phyloP scores from a whole-genome alignment of 2,113 vertebrate genomes.

The Cyanoderma ruficeps region DNA sequence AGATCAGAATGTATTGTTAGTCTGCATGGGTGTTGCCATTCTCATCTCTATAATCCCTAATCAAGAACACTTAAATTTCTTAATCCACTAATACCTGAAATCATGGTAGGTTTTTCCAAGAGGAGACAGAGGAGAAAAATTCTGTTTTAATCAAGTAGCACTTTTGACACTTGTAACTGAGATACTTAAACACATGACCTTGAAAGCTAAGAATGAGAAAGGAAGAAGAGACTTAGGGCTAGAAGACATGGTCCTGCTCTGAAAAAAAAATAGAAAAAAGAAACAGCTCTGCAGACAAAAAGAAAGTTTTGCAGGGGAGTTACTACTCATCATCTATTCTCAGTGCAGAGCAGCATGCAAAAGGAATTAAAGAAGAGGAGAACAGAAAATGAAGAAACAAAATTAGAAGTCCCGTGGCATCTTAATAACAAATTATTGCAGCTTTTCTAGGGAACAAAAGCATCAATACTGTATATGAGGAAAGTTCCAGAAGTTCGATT shows the following conservation, averaged over 20 bases:
- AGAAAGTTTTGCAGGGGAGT: not conserved
- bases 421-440: not conserved
- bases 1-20: conserved; percentile 22
- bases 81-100: conserved; percentile 40
- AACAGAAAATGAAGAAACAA: conserved; percentile 16
- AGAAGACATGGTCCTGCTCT: not conserved
- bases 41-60: conserved; percentile 39
- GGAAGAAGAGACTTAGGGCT: not conserved
- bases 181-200: not conserved
- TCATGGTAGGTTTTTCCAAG: not conserved
- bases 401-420: not conserved
- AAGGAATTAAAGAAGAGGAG: not conserved
- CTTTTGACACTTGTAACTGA: not conserved
- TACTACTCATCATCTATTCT: not conserved
- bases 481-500: conserved; percentile 13
- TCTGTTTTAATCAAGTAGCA: not conserved
- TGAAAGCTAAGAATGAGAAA: not conserved
- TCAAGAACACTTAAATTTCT: conserved; percentile 55
- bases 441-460: conserved; percentile 35
- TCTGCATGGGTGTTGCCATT: not conserved
- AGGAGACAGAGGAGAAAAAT: not conserved
- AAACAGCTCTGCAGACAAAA: not conserved
- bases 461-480: not conserved
- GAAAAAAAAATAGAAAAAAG: not conserved
- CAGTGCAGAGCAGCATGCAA: not conserved